Evolutionary conservation across 2,888 invertebrate species (phyloP).

Genomic region (Brachycybe producta): DNA sequence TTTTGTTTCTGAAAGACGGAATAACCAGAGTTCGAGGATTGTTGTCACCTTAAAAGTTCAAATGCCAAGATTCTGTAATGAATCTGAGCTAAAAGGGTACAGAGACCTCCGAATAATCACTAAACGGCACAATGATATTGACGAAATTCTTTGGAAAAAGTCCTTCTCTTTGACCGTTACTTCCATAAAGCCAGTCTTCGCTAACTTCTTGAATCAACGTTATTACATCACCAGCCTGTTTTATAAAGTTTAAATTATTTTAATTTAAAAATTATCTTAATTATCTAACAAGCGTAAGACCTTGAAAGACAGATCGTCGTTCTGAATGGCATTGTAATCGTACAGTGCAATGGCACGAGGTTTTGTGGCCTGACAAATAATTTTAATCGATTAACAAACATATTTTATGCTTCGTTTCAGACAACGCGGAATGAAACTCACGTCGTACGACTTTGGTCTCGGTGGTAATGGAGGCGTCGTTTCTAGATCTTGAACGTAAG

Average conservation of each 20-base stretch:
- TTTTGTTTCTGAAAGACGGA: no score
- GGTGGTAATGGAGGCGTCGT: constrained; percentile 10
- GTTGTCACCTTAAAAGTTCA: no score
- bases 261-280: not conserved
- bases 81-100: no score
- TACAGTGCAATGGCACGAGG: constrained; percentile 63
- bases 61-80: no score
- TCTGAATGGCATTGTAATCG: constrained; percentile 59
- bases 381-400: not conserved
- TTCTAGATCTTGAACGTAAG: not conserved
- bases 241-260: constrained; percentile 1
- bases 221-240: constrained; percentile 57
- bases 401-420: not conserved
- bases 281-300: constrained; percentile 41
- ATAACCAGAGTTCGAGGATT: no score
- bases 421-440: no score
- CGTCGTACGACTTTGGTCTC: constrained; percentile 12
- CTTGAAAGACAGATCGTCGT: constrained; percentile 64
- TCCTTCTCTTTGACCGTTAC: constrained; percentile 53
- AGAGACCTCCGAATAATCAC: constrained; percentile 22
- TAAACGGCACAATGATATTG: constrained; percentile 52
- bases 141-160: constrained; percentile 72
- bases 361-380: not conserved
- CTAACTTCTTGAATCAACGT: constrained; percentile 55
- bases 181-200: constrained; percentile 67